A percentile compares a stretch with the other conserved stretches of the same genome.
Conservation (phyloP, 2,888 invertebrate genomes). For the Synanthedon andrenaeformis region DNA sequence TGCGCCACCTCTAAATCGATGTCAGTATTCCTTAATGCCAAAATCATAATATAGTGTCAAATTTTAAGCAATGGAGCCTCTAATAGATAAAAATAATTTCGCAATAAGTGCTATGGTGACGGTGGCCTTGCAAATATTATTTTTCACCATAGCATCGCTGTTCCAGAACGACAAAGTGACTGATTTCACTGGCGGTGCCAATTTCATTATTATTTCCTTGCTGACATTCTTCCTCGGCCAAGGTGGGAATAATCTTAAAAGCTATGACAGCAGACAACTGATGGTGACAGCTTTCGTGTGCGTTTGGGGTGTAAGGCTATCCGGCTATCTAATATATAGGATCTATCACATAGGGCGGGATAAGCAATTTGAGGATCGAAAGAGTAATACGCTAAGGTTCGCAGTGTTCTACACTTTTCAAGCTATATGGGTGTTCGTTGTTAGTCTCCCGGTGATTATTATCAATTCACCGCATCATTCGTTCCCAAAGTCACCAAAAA, state of each 20-base stretch:
- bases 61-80: constrained; percentile 72
- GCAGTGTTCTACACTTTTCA: constrained; percentile 94
- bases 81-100: constrained; percentile 86
- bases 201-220: constrained; percentile 90
- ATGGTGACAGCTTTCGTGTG: constrained; percentile 91
- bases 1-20: constrained; percentile 42
- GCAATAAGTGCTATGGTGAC: constrained; percentile 89
- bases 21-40: constrained; percentile 36
- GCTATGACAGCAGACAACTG: constrained; percentile 89
- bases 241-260: constrained; percentile 77
- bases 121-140: constrained; percentile 86
- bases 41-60: constrained; percentile 39
- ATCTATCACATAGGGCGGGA: constrained; percentile 92
- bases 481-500: constrained; percentile 79
- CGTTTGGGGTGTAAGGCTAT: constrained; percentile 87
- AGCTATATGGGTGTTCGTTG: constrained; percentile 92
- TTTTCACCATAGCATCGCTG: constrained; percentile 87
- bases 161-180: constrained; percentile 92
- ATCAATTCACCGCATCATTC: constrained; percentile 88
- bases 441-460: constrained; percentile 91
- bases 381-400: constrained; percentile 86
- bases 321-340: constrained; percentile 89
- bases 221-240: constrained; percentile 89
- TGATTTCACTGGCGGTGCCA: constrained; percentile 93
- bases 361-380: constrained; percentile 89